Percentiles rank a stretch among this genome's conserved stretches.
Evolutionary conservation across 2,888 invertebrate genomes (phyloP).

Genomic region (Eulithis testata): DNA sequence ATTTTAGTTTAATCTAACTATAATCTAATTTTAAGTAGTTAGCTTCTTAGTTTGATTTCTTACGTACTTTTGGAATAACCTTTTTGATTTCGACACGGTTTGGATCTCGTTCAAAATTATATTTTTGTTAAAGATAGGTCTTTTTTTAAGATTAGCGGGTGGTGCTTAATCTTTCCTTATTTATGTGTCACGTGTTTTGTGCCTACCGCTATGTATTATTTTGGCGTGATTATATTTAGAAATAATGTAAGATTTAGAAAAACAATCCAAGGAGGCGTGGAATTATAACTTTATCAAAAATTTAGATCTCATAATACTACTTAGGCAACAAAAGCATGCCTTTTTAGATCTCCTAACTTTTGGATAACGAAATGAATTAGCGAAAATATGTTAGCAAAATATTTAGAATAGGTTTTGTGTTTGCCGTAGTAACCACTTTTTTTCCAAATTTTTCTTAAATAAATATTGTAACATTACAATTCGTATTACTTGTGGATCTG

Average conservation of each 20-base stretch:
- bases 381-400: conserved; percentile 54
- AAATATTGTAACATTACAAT: conserved; percentile 65
- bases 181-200: conserved; percentile 45
- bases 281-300: conserved; percentile 63
- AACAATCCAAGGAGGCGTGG: conserved; percentile 62
- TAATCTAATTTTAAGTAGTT: conserved; percentile 71
- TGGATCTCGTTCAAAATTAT: conserved; percentile 76
- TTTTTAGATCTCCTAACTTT: conserved; percentile 76
- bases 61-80: conserved; percentile 59
- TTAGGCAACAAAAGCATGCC: conserved; percentile 64
- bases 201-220: conserved; percentile 77
- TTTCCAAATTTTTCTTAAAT: conserved; percentile 66
- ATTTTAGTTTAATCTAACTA: conserved; percentile 44
- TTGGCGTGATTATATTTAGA: conserved; percentile 63
- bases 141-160: conserved; percentile 68
- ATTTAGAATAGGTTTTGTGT: conserved; percentile 58
- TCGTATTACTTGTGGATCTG: conserved; percentile 68
- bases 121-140: conserved; percentile 53
- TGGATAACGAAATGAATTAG: conserved; percentile 55
- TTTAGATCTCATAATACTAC: conserved; percentile 74
- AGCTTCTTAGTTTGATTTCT: conserved; percentile 62
- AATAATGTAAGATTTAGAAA: conserved; percentile 58
- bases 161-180: conserved; percentile 70
- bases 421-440: conserved; percentile 51
- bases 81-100: conserved; percentile 59